phyloP scores from a whole-genome alignment of 1,140 invertebrate species.

The Drosophila watanabei region DNA sequence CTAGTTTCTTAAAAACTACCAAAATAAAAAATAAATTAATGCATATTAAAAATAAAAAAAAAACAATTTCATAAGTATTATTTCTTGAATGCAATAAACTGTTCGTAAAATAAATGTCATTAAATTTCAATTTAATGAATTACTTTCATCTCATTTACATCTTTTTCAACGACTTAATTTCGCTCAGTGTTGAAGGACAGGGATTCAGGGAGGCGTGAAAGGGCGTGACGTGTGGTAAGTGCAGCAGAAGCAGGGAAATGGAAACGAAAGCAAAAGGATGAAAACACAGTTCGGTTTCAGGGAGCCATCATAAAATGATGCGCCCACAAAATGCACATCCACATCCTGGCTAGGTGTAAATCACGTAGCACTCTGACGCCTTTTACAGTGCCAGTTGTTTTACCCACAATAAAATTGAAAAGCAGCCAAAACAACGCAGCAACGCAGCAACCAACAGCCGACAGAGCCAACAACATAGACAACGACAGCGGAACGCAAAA shows the following conservation, averaged over 20 bases:
- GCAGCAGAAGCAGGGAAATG: constrained; percentile 31
- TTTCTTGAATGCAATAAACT: no score
- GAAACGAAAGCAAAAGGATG: constrained; percentile 35
- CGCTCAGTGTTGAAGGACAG: not conserved
- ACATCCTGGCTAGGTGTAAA: constrained; percentile 73
- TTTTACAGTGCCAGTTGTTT: constrained; percentile 79
- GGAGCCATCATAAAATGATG: constrained; percentile 76
- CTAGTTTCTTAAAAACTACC: not conserved
- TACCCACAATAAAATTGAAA: constrained; percentile 81
- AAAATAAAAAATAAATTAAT: no score
- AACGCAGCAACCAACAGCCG: constrained; percentile 11
- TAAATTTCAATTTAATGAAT: rapidly evolving
- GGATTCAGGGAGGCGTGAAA: constrained; percentile 8
- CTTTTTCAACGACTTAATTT: not conserved
- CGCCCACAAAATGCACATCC: constrained; percentile 72
- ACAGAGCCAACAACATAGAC: constrained; percentile 48
- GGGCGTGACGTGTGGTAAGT: constrained; percentile 63
- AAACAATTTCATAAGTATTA: no score
- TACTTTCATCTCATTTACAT: not conserved
- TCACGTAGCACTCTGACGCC: constrained; percentile 78
- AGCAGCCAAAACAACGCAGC: constrained; percentile 70
- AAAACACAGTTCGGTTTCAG: constrained; percentile 40
- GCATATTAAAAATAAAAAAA: not conserved
- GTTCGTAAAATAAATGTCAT: no score
- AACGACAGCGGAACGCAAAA: constrained; percentile 74